phyloP scores from a whole-genome alignment of 2,888 invertebrate genomes.

The Chironomus riparius region DNA sequence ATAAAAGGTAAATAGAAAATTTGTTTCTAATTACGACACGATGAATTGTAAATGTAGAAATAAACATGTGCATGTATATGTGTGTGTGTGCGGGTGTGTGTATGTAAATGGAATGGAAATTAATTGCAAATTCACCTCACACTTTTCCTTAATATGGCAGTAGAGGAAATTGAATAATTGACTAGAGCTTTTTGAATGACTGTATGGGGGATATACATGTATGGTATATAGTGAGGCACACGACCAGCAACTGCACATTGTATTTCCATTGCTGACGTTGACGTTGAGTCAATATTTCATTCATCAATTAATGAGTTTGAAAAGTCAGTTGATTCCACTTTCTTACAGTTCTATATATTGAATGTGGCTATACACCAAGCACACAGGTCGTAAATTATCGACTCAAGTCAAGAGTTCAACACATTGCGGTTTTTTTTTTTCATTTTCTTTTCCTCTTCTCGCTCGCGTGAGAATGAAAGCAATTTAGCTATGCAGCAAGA shows the following conservation, averaged over 20 bases:
- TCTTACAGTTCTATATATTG: no score
- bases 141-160: not conserved
- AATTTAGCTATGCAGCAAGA: not conserved
- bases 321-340: not conserved
- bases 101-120: not conserved
- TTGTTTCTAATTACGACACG: slow-evolving; percentile 14
- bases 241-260: not conserved
- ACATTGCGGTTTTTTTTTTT: not conserved
- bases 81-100: not conserved
- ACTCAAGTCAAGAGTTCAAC: not conserved
- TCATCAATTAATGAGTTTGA: slow-evolving; percentile 15
- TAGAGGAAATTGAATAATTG: slow-evolving; percentile 20
- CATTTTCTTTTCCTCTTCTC: not conserved
- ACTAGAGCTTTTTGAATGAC: not conserved
- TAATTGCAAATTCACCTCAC: not conserved
- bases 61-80: not conserved
- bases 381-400: not conserved
- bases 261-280: not conserved
- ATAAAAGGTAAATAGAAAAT: not conserved
- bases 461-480: slow-evolving; percentile 1
- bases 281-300: slow-evolving; percentile 4
- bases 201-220: not conserved
- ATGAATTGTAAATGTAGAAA: not conserved
- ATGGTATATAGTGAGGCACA: not conserved
- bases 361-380: no score